Evolutionary conservation across 2,113 vertebrate species (phyloP), one percentile per base, ranked within the genome.

Genomic region (Xenopus laevis): DNA sequence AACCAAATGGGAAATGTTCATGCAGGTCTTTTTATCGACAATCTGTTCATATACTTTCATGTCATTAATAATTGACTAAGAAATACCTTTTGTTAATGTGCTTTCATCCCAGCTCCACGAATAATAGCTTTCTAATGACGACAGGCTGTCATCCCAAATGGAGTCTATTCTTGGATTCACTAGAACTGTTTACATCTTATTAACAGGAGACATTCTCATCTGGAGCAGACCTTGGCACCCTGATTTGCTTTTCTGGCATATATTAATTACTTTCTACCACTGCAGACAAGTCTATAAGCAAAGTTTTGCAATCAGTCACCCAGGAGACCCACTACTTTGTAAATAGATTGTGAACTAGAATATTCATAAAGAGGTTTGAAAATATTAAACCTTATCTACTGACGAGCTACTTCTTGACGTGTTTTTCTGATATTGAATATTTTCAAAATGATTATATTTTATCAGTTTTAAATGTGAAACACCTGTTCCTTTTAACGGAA

Each of bases 111-210:
- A 74, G 57, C 57, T 68, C 57, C 61, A 52, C 16, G 21, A 60
- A 60, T 68, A 74, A 74, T 74, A 74, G 72, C 72, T 68, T 61
- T 74, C 45, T 74, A 74, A 68, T 74, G 72, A 52, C 57, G n/a
- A 74, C 72, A 74, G 65, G 55, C 65, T 74, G 65, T 74, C 50
- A 68, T 27, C 21, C 65, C 57, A 74, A 74, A 68, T 74, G 65
- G 72, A 74, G 15, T 68, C 72, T 74, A 74, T 74, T 68, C 44
- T 59, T 68, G 65, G 72, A 74, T 68, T 52, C 55, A 62, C 45
- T 62, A 13, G 65, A 74, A 68, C 40, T 68, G 72, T 74, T 61
- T 68, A 68, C 65, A 74, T 59, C 72, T 75, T 75, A 68, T 68
- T 74, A 74, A 53, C 72, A 75, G 21, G 65, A 68, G 65, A 50